These are phyloP conservation scores for Cephus sareptanus DNA, from an alignment of 2,888 invertebrate species.

Conservation along the genomic window DNA sequence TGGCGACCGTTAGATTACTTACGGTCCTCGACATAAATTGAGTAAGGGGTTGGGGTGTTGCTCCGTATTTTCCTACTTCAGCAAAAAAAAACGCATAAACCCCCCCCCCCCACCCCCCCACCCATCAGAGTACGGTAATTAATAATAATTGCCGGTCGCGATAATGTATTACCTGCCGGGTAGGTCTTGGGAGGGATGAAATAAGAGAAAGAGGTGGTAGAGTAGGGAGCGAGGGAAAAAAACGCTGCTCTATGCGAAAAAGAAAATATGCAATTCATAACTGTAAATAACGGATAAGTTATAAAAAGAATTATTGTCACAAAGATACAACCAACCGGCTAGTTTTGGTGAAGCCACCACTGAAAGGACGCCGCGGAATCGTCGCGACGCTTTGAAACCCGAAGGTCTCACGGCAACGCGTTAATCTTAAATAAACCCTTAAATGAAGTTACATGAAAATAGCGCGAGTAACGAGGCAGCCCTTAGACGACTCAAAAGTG, in stretches of 20 bases:
- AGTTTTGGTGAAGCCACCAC: no score
- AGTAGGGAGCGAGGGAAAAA: background rate
- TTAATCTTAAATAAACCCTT: background rate
- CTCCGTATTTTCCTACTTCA: background rate
- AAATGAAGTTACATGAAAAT: background rate
- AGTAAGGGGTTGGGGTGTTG: background rate
- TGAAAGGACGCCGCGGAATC: no score
- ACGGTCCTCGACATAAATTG: background rate
- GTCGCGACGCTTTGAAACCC: no score
- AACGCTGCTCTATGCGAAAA: background rate
- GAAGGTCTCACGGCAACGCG: no score
- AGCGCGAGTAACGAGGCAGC: no score
- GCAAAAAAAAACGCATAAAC: background rate
- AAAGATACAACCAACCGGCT: no score
- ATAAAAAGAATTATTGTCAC: background rate
- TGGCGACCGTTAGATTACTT: background rate
- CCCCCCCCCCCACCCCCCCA: background rate
- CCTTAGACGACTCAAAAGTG: no score
- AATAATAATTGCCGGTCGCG: background rate
- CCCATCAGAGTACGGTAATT: background rate
- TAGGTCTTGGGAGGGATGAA: background rate
- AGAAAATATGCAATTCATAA: background rate
- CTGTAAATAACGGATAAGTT: background rate
- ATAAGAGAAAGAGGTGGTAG: no score
- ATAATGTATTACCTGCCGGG: background rate